Evolutionary conservation across 2,113 vertebrate species (phyloP), one percentile per base, ranked within the genome.

Genomic region (Apodemus sylvaticus): DNA sequence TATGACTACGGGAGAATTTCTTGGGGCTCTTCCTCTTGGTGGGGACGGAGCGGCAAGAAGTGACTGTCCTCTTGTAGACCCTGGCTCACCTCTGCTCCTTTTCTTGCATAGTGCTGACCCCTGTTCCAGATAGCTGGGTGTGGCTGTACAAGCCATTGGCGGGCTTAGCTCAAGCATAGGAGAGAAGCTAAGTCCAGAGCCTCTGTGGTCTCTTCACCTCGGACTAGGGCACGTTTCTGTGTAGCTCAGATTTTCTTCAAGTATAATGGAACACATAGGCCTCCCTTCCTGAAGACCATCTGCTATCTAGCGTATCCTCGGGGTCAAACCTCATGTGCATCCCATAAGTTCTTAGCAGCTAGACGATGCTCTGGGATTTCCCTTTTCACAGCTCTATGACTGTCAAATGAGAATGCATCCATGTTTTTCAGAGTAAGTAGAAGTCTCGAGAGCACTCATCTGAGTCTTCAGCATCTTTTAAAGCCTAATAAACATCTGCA

Each of bases 201-300:
- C 89, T 77, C 82, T 0, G 2, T 34, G 42, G 53, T 73, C 94
- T 86, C 92, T 62, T 90, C 82, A 85, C 86, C 97, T 95, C 7
- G 17, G 58, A 78, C 53, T 22, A 83, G 88, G 92, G 92, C 95
- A 91, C 91, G 92, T 90, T 96, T 95, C 94, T 93, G 82, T 24
- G 51, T 34, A 64, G 90, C 29, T 26, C 86, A 83, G 74, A 91
- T 58, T 77, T 94, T 85, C 96, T 86, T 94, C 85, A 92, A 87
- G 90, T 87, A 93, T 58, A 79, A 87, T 9, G 88, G 94, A 91
- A 97, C 91, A 97, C 73, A 88, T 91, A 96, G 97, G 95, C 91
- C 96, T 93, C 87, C 92, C 88, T 76, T 97, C 71, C 81, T 92
- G 95, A 77, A 92, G 88, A 73, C 60, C 74, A 20, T 66, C 55